These are phyloP conservation scores for Scolanthus callimorphus DNA, from an alignment of 92 coral and sea anemone genomes.

Conservation along the genomic window DNA sequence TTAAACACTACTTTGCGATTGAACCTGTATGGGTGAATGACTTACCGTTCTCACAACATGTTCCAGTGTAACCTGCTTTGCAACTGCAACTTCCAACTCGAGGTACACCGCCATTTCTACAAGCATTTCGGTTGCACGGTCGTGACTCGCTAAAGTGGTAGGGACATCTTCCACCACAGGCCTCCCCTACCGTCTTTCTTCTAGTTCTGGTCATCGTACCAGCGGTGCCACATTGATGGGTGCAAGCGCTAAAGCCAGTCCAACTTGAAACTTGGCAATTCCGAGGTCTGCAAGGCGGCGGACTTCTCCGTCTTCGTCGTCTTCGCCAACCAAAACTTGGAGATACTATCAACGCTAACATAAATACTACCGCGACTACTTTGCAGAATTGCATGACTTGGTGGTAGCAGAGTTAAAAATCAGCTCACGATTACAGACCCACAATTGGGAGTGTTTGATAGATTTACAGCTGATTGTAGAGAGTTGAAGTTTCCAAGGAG, in stretches of 20 bases:
- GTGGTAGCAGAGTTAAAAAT: no score
- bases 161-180: conserved; percentile 62
- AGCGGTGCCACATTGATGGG: conserved; percentile 67
- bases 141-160: conserved; percentile 41
- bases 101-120: conserved; percentile 61
- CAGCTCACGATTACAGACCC: no score
- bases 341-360: no score
- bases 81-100: conserved; percentile 37
- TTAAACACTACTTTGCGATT: no score
- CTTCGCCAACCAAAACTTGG: no score
- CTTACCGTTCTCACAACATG: conserved; percentile 72
- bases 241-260: conserved; percentile 58
- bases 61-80: conserved; percentile 53
- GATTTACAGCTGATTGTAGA: no score
- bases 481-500: no score
- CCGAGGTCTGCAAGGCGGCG: conserved; percentile 51
- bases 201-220: conserved; percentile 67
- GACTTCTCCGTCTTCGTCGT: conserved; percentile 52
- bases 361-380: no score
- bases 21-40: background rate
- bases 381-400: no score
- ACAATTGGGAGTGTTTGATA: no score
- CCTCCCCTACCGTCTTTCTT: conserved; percentile 27
- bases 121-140: conserved; percentile 50
- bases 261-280: conserved; percentile 50